These are phyloP conservation scores for Mallotus villosus DNA, from an alignment of 2,797 vertebrate genomes.

Conservation along the genomic window DNA sequence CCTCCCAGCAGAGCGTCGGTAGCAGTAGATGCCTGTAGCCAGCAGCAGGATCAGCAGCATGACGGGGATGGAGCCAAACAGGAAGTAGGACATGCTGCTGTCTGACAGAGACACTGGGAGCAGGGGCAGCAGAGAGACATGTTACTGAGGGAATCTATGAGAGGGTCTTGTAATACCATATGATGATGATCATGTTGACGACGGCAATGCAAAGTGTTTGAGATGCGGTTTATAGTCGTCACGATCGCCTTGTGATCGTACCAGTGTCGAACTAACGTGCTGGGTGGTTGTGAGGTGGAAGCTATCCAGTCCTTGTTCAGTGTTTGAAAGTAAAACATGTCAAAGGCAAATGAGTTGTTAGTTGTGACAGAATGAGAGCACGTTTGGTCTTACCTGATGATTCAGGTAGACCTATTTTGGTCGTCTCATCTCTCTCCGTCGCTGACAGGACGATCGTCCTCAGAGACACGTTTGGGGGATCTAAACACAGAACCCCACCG, in stretches of 20 bases:
- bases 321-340: background rate
- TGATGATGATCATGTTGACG: no score
- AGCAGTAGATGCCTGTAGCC: constrained; percentile 75
- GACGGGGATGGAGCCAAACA: constrained; percentile 80
- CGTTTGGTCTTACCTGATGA: constrained; percentile 72
- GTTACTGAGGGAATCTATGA: no score
- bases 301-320: background rate
- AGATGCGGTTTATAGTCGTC: background rate
- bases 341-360: background rate
- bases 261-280: no score
- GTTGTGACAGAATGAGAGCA: background rate
- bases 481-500: constrained; percentile 21
- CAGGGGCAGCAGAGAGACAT: no score
- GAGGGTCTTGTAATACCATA: no score
- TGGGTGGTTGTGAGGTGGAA: background rate
- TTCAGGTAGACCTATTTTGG: constrained; percentile 73
- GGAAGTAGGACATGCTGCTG: constrained; percentile 75
- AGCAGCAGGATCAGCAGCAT: constrained; percentile 78
- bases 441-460: constrained; percentile 66
- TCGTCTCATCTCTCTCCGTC: constrained; percentile 56
- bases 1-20: constrained; percentile 81
- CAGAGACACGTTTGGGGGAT: constrained; percentile 53
- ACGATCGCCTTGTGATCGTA: no score
- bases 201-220: background rate
- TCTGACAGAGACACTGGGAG: constrained; percentile 73